These are phyloP conservation scores for Lytechinus variegatus DNA, from an alignment of 35 echinoderm and acorn worm genomes.

Conservation along the genomic window DNA sequence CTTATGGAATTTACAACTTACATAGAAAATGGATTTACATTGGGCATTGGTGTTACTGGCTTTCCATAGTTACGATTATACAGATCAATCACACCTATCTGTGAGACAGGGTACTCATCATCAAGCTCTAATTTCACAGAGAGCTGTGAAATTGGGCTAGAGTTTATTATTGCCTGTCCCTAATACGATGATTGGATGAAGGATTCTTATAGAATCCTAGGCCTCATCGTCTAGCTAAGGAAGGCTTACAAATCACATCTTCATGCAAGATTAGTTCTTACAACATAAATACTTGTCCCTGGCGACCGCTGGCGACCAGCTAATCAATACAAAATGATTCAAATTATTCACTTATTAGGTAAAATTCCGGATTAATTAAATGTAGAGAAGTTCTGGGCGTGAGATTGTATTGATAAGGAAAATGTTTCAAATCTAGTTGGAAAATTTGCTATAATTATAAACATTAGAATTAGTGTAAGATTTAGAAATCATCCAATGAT, in stretches of 20 bases:
- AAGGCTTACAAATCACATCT: neutral
- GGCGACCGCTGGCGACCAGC: too few relatives aligned
- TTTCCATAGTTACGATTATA: too few relatives aligned
- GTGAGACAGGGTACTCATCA: neutral
- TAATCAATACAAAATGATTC: neutral
- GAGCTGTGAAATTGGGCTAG: conserved; percentile 1
- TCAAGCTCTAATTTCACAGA: neutral
- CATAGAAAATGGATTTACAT: too few relatives aligned
- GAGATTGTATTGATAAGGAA: too few relatives aligned
- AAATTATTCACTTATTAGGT: neutral
- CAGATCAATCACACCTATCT: too few relatives aligned
- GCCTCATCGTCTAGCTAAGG: neutral
- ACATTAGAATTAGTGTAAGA: too few relatives aligned
- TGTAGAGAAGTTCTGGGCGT: too few relatives aligned
- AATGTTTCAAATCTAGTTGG: too few relatives aligned
- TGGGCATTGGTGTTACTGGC: too few relatives aligned
- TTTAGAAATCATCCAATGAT: too few relatives aligned
- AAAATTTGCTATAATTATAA: too few relatives aligned
- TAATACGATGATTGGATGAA: neutral
- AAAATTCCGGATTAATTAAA: neutral
- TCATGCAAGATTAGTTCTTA: neutral
- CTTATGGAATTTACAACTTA: too few relatives aligned
- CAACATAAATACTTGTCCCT: neutral
- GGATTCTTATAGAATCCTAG: neutral
- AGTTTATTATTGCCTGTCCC: neutral